Base-by-base conservation (phyloP, 2,113 vertebrate species). In the Spea bombifrons region DNA sequence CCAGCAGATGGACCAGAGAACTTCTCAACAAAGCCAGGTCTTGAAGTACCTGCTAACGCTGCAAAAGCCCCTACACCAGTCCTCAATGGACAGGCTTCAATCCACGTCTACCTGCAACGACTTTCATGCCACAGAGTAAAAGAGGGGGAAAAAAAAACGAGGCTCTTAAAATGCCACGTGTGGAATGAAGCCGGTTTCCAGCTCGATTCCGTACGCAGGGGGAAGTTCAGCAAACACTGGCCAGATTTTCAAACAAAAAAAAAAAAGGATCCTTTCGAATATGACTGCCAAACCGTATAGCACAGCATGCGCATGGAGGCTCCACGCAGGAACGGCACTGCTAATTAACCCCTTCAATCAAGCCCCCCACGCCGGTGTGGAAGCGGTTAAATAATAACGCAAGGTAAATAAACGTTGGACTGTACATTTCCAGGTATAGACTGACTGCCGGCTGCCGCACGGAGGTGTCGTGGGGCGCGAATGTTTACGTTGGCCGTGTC, bases 271-370 rank as follows among this genome's bases (percentile, higher is more conserved):
- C 63, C 77, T 79, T 55, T 80, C 64, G 16, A 76, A 59, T 44
- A 2, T 70, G 75, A 64, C 75, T 86, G 84, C 86, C 88, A 88
- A 89, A 85, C 83, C 83, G 81, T 80, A 87, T 75, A 80, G 82
- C 80, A 83, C 86, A 84, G 81, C 81, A 84, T 0, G 1, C 81
- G 84, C 87, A 78, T 6, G 79, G 79, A 84, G 45, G 66, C 81
- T 76, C 82, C 82, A 84, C 46, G 86, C 74, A 75, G 64, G 75
- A 59, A 12, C 53, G 78, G 52, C 78, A 74, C 44, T 48, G 45
- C 4, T 57, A 17, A 8, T 80, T 80, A 80, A 80, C 78, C 64
- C 71, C 17, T 74, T 57, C 61, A 70, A 17, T 7, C 6, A 49
- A 50, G 67, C 46, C 66, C n/a, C 13, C 48, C 47, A 30, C 30